Conservation (phyloP, 2,888 invertebrate species). For the Hydrotaea cyrtoneurina region DNA sequence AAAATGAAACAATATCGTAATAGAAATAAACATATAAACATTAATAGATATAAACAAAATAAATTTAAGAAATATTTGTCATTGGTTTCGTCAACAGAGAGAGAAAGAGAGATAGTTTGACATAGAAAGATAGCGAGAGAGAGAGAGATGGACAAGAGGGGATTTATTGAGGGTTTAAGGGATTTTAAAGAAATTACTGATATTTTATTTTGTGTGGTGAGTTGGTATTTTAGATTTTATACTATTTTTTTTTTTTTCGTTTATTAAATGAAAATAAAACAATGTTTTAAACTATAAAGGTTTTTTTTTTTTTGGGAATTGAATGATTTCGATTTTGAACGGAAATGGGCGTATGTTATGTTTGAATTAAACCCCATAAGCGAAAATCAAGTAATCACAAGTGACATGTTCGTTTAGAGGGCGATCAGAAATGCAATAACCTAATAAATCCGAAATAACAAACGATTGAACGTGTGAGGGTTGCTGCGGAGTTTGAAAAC, state of each 20-base stretch:
- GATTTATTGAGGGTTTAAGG: conserved; percentile 38
- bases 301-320: too few species aligned
- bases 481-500: too few species aligned
- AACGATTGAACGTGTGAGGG: too few species aligned
- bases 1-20: conserved; percentile 41
- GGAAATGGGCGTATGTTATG: not conserved
- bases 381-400: too few species aligned
- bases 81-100: not conserved
- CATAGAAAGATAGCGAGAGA: not conserved
- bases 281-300: not conserved
- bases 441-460: too few species aligned
- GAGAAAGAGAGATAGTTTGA: not conserved
- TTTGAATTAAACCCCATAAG: too few species aligned
- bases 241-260: conserved; percentile 24
- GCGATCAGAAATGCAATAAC: too few species aligned
- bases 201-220: conserved; percentile 80
- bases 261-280: conserved; percentile 2
- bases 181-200: conserved; percentile 46
- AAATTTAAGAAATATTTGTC: conserved; percentile 38
- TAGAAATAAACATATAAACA: conserved; percentile 11
- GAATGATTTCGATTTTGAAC: not conserved
- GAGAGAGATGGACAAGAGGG: conserved; percentile 14
- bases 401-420: too few species aligned
- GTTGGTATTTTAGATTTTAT: conserved; percentile 70
- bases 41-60: conserved; percentile 51